phyloP scores from a whole-genome alignment of 2,113 vertebrate species.

The Podarcis cretensis region DNA sequence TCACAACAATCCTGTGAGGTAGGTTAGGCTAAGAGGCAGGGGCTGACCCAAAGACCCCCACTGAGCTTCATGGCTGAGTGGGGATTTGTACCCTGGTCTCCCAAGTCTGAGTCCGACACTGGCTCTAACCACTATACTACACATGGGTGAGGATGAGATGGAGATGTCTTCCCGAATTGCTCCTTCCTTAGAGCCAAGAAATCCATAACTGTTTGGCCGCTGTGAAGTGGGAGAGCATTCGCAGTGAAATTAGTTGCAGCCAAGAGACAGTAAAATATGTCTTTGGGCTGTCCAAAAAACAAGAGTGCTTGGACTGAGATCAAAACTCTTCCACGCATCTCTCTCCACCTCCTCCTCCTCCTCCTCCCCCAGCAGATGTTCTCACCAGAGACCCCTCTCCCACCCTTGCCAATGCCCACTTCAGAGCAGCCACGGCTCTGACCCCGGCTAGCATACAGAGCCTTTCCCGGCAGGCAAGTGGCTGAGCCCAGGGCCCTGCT shows the following conservation, averaged over 20 bases:
- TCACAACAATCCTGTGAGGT: too few species aligned
- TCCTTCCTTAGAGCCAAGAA: neutral
- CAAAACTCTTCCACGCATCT: neutral
- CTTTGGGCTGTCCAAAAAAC: neutral
- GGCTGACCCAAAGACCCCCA: too few species aligned
- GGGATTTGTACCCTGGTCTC: too few species aligned
- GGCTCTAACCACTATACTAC: too few species aligned
- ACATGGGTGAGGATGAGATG: neutral
- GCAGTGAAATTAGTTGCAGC: neutral
- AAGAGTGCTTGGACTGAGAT: neutral
- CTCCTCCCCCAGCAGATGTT: neutral
- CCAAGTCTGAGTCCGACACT: too few species aligned
- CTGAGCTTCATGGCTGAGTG: too few species aligned
- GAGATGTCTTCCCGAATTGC: neutral
- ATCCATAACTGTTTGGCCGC: neutral
- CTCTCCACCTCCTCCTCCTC: neutral
- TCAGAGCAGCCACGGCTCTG: slow-evolving; percentile 23
- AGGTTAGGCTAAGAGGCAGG: too few species aligned
- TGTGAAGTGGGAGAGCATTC: neutral
- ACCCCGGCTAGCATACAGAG: slow-evolving; percentile 12
- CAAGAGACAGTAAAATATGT: neutral
- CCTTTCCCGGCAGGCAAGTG: slow-evolving; percentile 25
- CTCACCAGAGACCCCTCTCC: slow-evolving; percentile 3
- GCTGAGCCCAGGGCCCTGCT: neutral
- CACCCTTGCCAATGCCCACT: slow-evolving; percentile 9